Conservation (phyloP, 2,888 invertebrate genomes). For the Phasia obesa region DNA sequence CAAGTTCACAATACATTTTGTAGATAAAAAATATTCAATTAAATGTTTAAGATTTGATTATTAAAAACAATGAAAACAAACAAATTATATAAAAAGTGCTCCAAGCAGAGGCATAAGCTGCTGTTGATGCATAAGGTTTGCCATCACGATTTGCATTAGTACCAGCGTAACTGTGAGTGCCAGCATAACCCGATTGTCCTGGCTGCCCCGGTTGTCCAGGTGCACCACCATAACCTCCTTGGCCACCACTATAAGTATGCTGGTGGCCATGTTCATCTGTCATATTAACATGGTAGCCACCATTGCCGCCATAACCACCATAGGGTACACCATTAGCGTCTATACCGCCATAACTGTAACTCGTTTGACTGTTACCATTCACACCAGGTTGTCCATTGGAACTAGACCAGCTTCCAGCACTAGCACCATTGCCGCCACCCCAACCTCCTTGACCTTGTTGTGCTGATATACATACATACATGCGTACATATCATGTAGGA, state of each 20-base stretch:
- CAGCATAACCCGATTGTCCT: conserved; percentile 9
- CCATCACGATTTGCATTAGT: conserved; percentile 19
- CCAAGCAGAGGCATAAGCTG: conserved; percentile 57
- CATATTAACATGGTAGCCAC: conserved; percentile 58
- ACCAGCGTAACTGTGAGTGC: conserved; percentile 28
- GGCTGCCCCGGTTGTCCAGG: conserved; percentile 25
- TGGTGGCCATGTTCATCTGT: conserved; percentile 49
- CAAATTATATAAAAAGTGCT: conserved; percentile 60
- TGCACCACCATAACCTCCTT: conserved; percentile 26
- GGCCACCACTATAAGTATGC: conserved; percentile 48
- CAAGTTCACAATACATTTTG: too few species aligned
- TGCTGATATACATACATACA: conserved; percentile 20
- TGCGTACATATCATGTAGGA: too few species aligned
- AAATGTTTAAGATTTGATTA: conserved; percentile 39
- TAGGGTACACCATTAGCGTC: conserved; percentile 64
- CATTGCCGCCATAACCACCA: conserved; percentile 64
- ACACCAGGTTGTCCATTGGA: conserved; percentile 50
- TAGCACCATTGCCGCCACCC: conserved; percentile 28
- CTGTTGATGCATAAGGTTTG: conserved; percentile 31
- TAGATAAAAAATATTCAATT: too few species aligned
- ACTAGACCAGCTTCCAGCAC: conserved; percentile 44
- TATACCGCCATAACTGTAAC: conserved; percentile 61
- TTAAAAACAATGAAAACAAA: conserved; percentile 51
- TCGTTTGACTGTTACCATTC: conserved; percentile 43
- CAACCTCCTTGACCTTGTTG: conserved; percentile 60